Percentiles rank a stretch among this genome's conserved stretches.
Evolutionary conservation across 92 coral and sea anemone species (phyloP).

Genomic region (Diadumene lineata): DNA sequence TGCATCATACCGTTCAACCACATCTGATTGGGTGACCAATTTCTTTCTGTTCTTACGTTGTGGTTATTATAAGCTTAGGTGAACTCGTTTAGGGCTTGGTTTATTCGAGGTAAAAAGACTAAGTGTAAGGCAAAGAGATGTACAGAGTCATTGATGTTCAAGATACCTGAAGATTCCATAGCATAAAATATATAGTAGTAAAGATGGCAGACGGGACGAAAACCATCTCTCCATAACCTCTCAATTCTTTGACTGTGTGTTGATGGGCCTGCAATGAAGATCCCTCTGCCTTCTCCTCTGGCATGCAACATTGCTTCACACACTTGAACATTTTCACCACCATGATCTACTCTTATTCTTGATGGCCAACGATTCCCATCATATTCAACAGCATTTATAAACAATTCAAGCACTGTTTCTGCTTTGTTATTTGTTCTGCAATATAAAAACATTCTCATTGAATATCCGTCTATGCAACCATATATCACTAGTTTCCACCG

Average conservation of each 20-base stretch:
- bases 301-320: conserved; percentile 65
- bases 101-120: conserved; percentile 52
- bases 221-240: conserved; percentile 56
- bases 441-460: too few relatives aligned
- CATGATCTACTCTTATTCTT: conserved; percentile 60
- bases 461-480: too few relatives aligned
- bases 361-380: conserved; percentile 61
- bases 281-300: conserved; percentile 57
- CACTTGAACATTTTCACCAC: conserved; percentile 66
- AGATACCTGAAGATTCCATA: conserved; percentile 53
- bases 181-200: conserved; percentile 54
- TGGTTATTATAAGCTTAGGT: conserved; percentile 53
- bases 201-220: conserved; percentile 47
- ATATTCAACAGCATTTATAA: conserved; percentile 41
- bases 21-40: conserved; percentile 68
- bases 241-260: conserved; percentile 64
- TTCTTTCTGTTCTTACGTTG: conserved; percentile 53
- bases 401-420: conserved; percentile 52
- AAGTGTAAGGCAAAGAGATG: conserved; percentile 48
- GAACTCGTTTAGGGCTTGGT: conserved; percentile 51
- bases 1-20: conserved; percentile 67
- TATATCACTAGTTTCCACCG: too few relatives aligned
- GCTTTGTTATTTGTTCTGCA: conserved; percentile 75
- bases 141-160: conserved; percentile 39
- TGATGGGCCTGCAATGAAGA: conserved; percentile 74